Conservation (phyloP, 1,140 invertebrate species). For the Drosophila orosa region DNA sequence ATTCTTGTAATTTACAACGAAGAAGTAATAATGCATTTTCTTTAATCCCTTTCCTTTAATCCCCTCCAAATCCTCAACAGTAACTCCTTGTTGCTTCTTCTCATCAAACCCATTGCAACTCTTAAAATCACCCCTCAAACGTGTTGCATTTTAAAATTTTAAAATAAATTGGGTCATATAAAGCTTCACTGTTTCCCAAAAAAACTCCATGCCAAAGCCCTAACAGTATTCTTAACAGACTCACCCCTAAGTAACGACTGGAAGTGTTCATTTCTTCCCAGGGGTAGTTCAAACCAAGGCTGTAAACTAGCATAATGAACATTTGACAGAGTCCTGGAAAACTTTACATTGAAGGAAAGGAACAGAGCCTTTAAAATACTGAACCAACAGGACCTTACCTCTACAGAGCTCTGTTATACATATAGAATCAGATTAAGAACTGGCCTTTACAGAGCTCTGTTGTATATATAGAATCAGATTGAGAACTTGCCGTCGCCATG, state of each 20-base stretch:
- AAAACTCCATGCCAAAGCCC: neutral
- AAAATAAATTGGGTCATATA: slow-evolving; percentile 5
- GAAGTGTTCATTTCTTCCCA: slow-evolving; percentile 59
- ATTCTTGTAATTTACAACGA: neutral
- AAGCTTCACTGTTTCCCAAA: neutral
- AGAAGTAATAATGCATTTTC: neutral
- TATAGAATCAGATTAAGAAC: slow-evolving; percentile 12
- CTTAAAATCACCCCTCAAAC: slow-evolving; percentile 7
- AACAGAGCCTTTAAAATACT: neutral
- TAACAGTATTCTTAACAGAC: slow-evolving; percentile 1
- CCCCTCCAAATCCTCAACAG: neutral
- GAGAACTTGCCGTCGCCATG: slow-evolving; percentile 20
- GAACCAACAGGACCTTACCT: neutral
- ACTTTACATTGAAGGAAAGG: neutral
- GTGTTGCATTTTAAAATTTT: neutral
- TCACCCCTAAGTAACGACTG: slow-evolving; percentile 25
- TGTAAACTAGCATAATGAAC: slow-evolving; percentile 45
- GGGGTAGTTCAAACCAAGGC: slow-evolving; percentile 37
- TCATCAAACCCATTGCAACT: neutral
- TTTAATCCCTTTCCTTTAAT: neutral
- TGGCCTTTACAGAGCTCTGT: neutral
- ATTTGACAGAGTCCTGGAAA: slow-evolving; percentile 11
- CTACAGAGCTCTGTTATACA: neutral
- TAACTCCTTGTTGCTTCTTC: neutral
- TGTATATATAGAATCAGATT: slow-evolving; percentile 14